phyloP scores from a whole-genome alignment of 2,888 invertebrate species.

The Yponomeuta cagnagella region DNA sequence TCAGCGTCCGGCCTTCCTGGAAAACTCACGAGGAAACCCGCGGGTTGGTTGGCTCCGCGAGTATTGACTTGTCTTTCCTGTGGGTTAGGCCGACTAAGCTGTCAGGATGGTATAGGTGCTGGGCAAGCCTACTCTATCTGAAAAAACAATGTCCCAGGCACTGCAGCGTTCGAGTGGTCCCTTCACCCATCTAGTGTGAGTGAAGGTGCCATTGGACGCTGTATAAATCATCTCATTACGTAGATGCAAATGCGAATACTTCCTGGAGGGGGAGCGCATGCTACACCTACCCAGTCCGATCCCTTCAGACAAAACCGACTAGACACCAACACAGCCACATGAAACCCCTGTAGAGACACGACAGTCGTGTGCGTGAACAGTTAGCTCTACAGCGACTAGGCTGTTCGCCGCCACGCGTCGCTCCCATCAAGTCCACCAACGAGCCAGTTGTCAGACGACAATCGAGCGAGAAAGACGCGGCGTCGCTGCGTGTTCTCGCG shows the following conservation, averaged over 20 bases:
- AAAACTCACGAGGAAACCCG: too few species aligned
- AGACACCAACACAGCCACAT: neutral
- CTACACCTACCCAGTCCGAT: neutral
- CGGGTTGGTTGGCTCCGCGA: too few species aligned
- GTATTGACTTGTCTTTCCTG: too few species aligned
- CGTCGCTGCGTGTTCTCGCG: slow-evolving; percentile 64
- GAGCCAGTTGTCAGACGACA: slow-evolving; percentile 64
- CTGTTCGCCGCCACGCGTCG: neutral
- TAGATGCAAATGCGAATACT: too few species aligned
- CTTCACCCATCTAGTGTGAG: too few species aligned
- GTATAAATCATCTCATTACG: too few species aligned
- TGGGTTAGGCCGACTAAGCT: too few species aligned
- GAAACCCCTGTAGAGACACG: neutral
- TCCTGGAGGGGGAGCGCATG: neutral
- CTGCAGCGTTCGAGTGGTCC: too few species aligned
- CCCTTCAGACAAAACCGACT: neutral
- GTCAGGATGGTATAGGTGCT: too few species aligned
- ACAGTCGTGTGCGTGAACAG: neutral
- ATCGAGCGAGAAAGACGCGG: slow-evolving; percentile 69
- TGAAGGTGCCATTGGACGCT: too few species aligned
- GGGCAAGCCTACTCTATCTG: too few species aligned
- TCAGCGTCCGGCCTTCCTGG: neutral
- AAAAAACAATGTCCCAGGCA: too few species aligned
- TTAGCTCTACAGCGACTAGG: neutral
- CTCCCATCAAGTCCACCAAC: slow-evolving; percentile 21